Percentiles rank a stretch among this genome's conserved stretches.
Evolutionary conservation across 2,113 vertebrate species (phyloP).

Genomic region (Egretta garzetta): DNA sequence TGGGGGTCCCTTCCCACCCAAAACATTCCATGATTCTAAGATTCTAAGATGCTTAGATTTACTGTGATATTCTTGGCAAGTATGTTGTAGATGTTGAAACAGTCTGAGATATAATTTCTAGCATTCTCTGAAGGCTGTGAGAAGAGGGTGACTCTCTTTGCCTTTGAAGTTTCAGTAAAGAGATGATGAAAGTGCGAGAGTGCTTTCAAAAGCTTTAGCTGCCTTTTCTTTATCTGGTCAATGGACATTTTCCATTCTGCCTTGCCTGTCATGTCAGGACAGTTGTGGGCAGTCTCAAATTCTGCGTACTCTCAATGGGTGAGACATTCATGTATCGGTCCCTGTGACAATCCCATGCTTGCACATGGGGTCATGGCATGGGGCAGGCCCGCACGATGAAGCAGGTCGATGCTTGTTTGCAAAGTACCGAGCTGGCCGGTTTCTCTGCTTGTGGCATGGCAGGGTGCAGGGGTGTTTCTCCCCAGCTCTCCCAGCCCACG

Average conservation of each 20-base stretch:
- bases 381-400: neutral
- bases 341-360: neutral
- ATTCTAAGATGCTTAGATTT: neutral
- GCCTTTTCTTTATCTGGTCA: neutral
- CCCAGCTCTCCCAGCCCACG: neutral
- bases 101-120: neutral
- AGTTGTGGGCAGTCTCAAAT: neutral
- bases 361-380: accelerated
- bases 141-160: neutral
- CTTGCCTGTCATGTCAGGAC: accelerated
- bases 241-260: neutral
- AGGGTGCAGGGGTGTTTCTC: accelerated
- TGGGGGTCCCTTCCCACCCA: no score
- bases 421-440: neutral
- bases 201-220: neutral
- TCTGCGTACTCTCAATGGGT: neutral
- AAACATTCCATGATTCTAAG: no score
- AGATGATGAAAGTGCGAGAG: neutral
- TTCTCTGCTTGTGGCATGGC: neutral
- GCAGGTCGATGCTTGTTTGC: neutral
- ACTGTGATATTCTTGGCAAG: neutral
- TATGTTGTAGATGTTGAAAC: neutral
- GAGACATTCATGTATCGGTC: accelerated
- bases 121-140: neutral
- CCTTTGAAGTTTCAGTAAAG: neutral